phyloP scores from a whole-genome alignment of 2,888 invertebrate species.

The Cloeon dipterum region DNA sequence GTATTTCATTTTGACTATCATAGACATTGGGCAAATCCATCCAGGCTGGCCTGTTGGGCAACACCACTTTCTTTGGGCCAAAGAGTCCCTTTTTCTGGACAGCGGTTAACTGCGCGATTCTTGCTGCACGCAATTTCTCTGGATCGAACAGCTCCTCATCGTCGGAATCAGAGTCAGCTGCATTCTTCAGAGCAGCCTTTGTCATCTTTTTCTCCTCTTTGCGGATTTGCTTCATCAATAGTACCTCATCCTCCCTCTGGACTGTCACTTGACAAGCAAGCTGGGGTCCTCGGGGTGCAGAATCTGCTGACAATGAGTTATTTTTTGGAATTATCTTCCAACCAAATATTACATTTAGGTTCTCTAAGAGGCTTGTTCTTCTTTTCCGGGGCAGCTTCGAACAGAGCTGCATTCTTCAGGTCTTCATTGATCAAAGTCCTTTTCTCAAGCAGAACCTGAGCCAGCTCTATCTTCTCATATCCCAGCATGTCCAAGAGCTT shows the following conservation, averaged over 20 bases:
- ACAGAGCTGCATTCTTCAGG: conserved; percentile 13
- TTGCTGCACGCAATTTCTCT: conserved; percentile 21
- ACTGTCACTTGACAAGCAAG: conserved; percentile 64
- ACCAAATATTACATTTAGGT: neutral
- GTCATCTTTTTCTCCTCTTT: conserved; percentile 63
- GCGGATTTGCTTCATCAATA: conserved; percentile 45
- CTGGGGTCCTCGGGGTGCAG: conserved; percentile 24
- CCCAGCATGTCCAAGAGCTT: conserved; percentile 70
- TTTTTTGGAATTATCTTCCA: no score
- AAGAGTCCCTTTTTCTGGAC: neutral
- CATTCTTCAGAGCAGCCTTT: conserved; percentile 20
- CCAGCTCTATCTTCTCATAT: conserved; percentile 58
- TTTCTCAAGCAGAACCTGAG: conserved; percentile 38
- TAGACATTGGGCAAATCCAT: conserved; percentile 63
- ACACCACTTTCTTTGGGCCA: neutral
- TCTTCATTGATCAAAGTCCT: conserved; percentile 21
- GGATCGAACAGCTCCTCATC: conserved; percentile 21
- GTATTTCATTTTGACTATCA: conserved; percentile 49
- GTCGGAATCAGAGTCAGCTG: conserved; percentile 20
- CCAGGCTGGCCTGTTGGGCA: conserved; percentile 7
- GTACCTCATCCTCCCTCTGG: conserved; percentile 61
- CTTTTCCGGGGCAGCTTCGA: conserved; percentile 13
- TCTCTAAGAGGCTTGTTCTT: conserved; percentile 9
- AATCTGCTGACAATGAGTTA: neutral
- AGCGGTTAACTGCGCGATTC: neutral